Base-by-base conservation (phyloP, 2,797 vertebrate species). In the Eupleurogrammus muticus region DNA sequence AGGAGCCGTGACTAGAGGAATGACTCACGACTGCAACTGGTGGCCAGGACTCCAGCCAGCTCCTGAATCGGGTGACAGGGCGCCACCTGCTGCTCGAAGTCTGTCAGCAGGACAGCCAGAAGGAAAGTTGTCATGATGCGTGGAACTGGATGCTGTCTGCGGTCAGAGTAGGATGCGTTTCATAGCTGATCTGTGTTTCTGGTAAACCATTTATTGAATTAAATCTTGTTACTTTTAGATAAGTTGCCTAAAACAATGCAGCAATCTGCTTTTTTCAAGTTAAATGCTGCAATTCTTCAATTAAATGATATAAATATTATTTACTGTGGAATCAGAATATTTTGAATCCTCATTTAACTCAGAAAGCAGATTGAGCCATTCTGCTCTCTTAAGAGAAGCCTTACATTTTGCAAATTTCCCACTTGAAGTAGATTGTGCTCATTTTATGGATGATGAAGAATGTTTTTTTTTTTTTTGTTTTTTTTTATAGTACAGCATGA, bases 1-100 rank as follows among this genome's bases (percentile, higher is more conserved):
- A 83, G 85, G 85, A 89, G 73, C 77, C 9, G 0, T 57, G 76
- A 77, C 81, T 47, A n/a, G 73, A 79, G 75, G 70, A 80, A 79
- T 91, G 89, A 91, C 77, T 90, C 89, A 82, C 70, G 44, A 5
- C 20, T 20, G 35, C 47, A 34, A 53, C 65, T 51, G 48, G 38
- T 59, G 16, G 72, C 77, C 79, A 75, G 35, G 56, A 79, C 76
- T 59, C 19, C 20, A 35, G 52, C 12, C 57, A 21, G 11, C 2
- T 38, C 42, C 17, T 64, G 23, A 59, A 51, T 11, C 20, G 0
- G 7, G 5, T 5, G 9, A 32, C 54, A 46, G 42, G 3, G 80
- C 85, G 1, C 87, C 88, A 79, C 72, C 88, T 91, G 82, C 77
- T 87, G 91, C 7, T 24, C 19, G 21, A 12, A 34, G 0, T 0